Base-by-base conservation (phyloP, 2,797 vertebrate genomes). In the Mallotus villosus region DNA sequence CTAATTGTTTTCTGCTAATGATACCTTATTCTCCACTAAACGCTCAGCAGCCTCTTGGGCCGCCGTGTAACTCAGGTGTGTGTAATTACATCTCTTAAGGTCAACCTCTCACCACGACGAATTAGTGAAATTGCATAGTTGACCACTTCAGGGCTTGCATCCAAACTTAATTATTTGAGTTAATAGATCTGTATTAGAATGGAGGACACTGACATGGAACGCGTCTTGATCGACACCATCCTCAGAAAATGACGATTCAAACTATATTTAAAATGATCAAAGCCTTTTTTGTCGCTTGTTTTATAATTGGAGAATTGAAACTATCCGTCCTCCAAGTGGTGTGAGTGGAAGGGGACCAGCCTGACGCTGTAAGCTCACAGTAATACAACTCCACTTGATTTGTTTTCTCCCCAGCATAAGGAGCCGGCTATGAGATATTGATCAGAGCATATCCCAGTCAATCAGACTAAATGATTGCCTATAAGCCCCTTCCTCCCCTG, bases 61-160 rank as follows among this genome's bases (percentile, higher is more conserved):
- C 90, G 85, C 83, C 71, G 85, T 91, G 90, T 90, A 93, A 91
- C 91, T 91, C 89, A 94, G 92, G 93, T 94, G 93, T 92, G 88
- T 88, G 91, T 93, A 94, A 94, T 94, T 93, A 93, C 92, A 92
- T 92, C 93, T 90, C 89, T 92, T 94, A 94, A 94, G 93, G 93
- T 93, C 92, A 93, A 89, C 92, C 92, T 92, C 92, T 93, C 91
- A 93, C 91, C 81, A 90, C 91, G 91, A 94, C 92, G 90, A 93
- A 94, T 94, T 92, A 93, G 92, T 91, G 89, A 92, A 93, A 94
- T 93, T 92, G 92, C 90, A 89, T 91, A 93, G 92, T 91, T 92
- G 92, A 94, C 91, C 92, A 94, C 92, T 93, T 91, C 88, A 86
- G 90, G 91, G 90, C 90, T 90, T 80, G 84, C 87, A 91, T 92